phyloP scores from a whole-genome alignment of 2,888 invertebrate species.

The Octonoba sinensis region DNA sequence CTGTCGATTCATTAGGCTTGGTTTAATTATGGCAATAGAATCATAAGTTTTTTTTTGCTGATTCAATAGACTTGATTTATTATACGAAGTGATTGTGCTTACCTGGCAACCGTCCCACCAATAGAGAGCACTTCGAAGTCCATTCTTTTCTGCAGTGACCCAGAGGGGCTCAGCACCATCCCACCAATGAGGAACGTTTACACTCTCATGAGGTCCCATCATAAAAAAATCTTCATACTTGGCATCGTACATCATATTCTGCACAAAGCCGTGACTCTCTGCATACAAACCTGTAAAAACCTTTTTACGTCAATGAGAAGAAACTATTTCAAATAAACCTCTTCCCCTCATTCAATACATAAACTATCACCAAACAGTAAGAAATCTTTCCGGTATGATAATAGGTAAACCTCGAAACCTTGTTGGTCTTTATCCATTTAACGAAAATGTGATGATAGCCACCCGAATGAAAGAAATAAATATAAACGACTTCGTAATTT shows the following conservation, averaged over 20 bases:
- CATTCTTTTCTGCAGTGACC: conserved; percentile 66
- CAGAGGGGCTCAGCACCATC: conserved; percentile 66
- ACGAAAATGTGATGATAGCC: no score
- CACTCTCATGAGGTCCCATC: conserved; percentile 65
- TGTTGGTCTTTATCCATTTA: no score
- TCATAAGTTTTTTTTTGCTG: not conserved
- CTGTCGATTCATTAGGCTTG: no score
- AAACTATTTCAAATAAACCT: no score
- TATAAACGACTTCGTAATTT: no score
- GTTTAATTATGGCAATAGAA: not conserved
- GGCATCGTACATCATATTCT: conserved; percentile 71
- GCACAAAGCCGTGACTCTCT: conserved; percentile 71
- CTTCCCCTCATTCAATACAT: no score
- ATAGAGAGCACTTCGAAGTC: conserved; percentile 65
- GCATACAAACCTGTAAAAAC: conserved; percentile 67
- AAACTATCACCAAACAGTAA: no score
- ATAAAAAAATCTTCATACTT: conserved; percentile 66
- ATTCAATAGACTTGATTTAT: not conserved
- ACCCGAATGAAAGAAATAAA: no score
- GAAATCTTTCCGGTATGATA: no score
- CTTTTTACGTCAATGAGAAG: no score
- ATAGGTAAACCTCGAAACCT: no score
- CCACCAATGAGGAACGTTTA: conserved; percentile 67
- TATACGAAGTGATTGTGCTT: not conserved
- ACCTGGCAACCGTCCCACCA: conserved; percentile 68